A percentile compares a stretch with the other conserved stretches of the same genome.
These are phyloP conservation scores for Philotrypesis tridentata DNA, from an alignment of 1,140 invertebrate species.

Conservation along the genomic window DNA sequence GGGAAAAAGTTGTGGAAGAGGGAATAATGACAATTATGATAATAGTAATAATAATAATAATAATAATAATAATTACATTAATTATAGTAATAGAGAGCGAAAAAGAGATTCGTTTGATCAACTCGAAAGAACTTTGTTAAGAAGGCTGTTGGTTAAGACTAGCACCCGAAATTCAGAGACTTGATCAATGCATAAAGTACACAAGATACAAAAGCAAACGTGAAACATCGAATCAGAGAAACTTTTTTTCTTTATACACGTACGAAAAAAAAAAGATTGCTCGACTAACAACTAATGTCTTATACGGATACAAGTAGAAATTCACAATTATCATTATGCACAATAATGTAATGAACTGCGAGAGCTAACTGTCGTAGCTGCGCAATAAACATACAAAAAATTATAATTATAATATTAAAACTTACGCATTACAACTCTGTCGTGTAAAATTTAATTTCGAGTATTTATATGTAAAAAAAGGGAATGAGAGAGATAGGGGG, in stretches of 20 bases:
- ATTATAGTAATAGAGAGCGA: slow-evolving; percentile 7
- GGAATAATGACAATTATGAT: slow-evolving; percentile 1
- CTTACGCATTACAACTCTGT: slow-evolving; percentile 40
- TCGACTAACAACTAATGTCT: slow-evolving; percentile 19
- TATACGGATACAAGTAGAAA: slow-evolving; percentile 8
- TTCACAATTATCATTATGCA: slow-evolving; percentile 19
- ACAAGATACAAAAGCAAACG: slow-evolving; percentile 12
- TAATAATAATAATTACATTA: no score
- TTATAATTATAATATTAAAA: slow-evolving; percentile 32
- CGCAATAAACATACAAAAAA: slow-evolving; percentile 3
- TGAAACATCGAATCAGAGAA: slow-evolving; percentile 1
- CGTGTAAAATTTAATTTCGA: slow-evolving; percentile 32
- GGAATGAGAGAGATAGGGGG: no score
- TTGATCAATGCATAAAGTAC: no score
- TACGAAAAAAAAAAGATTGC: neutral
- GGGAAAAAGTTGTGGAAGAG: neutral
- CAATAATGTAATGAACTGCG: slow-evolving; percentile 25
- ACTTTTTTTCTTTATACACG: slow-evolving; percentile 37
- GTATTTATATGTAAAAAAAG: slow-evolving; percentile 26
- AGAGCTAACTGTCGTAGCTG: slow-evolving; percentile 20
- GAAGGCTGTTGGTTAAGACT: slow-evolving; percentile 41
- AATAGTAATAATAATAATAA: neutral
- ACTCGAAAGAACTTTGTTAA: slow-evolving; percentile 24
- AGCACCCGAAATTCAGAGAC: slow-evolving; percentile 50
- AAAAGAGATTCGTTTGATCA: slow-evolving; percentile 27